Evolutionary conservation across 2,113 vertebrate species (phyloP).

Genomic region (Mustelus asterias): DNA sequence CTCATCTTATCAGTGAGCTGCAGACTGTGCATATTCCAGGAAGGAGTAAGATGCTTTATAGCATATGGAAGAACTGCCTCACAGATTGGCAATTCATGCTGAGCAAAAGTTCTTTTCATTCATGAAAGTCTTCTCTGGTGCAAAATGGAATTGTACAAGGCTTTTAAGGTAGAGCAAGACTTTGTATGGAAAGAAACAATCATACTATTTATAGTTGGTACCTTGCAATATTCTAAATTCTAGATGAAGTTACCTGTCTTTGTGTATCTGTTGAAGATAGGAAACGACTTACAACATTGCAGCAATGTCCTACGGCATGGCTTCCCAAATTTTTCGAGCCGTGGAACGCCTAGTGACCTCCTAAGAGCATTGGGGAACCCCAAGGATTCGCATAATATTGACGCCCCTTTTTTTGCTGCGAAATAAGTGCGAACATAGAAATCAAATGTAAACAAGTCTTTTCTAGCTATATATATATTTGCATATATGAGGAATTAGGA

Average conservation of each 20-base stretch:
- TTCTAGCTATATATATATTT: too few relatives aligned
- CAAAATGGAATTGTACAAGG: neutral
- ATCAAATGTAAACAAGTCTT: too few relatives aligned
- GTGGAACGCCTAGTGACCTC: too few relatives aligned
- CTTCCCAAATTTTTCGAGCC: too few relatives aligned
- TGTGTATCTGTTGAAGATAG: neutral
- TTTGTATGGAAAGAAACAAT: neutral
- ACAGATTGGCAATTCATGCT: neutral
- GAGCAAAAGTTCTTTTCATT: neutral
- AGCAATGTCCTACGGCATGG: neutral
- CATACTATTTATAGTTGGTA: neutral
- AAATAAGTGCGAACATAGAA: too few relatives aligned
- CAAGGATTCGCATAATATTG: too few relatives aligned
- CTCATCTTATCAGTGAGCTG: neutral
- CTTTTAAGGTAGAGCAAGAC: neutral
- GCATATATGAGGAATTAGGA: too few relatives aligned
- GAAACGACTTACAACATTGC: neutral
- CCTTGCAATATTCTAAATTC: neutral
- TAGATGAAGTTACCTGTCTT: neutral
- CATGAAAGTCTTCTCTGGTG: neutral
- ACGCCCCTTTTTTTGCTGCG: too few relatives aligned
- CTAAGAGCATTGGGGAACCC: too few relatives aligned
- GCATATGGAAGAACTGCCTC: neutral
- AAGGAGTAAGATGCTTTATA: neutral
- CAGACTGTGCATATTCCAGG: neutral